Conservation (phyloP, 2,113 vertebrate species). For the Rousettus leschenaultii region DNA sequence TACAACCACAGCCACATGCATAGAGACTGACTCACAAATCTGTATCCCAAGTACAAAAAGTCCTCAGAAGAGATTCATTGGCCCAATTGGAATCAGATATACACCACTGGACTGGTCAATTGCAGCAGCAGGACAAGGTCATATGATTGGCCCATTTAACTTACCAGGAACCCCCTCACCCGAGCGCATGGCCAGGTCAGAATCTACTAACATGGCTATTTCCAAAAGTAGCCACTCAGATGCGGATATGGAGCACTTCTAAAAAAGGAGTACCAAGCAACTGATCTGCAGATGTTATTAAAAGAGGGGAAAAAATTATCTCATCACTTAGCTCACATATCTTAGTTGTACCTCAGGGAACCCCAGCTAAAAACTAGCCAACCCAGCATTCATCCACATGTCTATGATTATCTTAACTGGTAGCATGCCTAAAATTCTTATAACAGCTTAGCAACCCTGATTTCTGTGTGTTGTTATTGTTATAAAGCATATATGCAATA, state of each 20-base stretch:
- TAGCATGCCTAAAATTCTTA: neutral
- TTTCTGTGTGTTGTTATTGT: neutral
- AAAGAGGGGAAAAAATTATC: neutral
- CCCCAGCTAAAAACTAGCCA: constrained; percentile 14
- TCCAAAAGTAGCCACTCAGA: neutral
- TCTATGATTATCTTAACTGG: neutral
- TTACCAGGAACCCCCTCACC: neutral
- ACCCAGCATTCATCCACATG: neutral
- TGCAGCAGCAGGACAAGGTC: neutral
- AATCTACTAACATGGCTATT: neutral
- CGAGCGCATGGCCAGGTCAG: neutral
- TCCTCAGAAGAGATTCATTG: neutral
- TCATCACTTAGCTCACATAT: neutral
- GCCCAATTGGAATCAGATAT: neutral
- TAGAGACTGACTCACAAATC: neutral
- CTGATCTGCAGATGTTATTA: neutral
- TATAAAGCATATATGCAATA: neutral
- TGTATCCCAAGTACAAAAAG: neutral
- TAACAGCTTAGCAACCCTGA: neutral
- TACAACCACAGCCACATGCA: neutral
- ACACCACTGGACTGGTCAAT: neutral
- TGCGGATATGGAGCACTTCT: neutral
- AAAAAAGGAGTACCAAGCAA: neutral
- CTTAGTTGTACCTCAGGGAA: neutral
- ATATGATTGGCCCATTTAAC: neutral